Evolutionary conservation across 2,113 vertebrate genomes (phyloP).

Genomic region (Thalassoma bifasciatum): DNA sequence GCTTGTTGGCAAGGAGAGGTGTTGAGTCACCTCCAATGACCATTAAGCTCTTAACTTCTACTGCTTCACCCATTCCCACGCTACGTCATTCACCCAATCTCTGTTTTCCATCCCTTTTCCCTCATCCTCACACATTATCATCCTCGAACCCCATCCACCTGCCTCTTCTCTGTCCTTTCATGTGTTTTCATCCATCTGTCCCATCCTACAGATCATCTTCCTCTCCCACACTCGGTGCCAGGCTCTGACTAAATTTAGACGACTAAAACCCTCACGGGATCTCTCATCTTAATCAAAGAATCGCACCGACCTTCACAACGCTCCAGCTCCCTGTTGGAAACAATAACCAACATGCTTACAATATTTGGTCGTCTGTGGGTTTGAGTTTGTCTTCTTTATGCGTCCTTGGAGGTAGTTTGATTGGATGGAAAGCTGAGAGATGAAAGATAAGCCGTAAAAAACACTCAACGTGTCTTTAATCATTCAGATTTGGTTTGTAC

Average conservation of each 20-base stretch:
- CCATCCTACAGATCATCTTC: constrained; percentile 23
- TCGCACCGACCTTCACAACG: constrained; percentile 47
- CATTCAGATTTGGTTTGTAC: constrained; percentile 14
- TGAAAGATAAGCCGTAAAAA: constrained; percentile 2
- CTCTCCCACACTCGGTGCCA: constrained; percentile 27
- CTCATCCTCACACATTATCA: constrained; percentile 4
- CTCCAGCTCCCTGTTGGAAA: constrained; percentile 42
- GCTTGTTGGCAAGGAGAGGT: constrained; percentile 42
- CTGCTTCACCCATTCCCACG: constrained; percentile 14
- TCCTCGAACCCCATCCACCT: constrained; percentile 2
- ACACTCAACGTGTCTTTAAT: neutral
- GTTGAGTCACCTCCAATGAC: constrained; percentile 46
- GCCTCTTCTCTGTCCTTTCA: neutral
- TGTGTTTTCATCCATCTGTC: constrained; percentile 38
- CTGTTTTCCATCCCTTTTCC: neutral
- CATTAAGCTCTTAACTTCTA: constrained; percentile 37
- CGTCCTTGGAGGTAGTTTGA: constrained; percentile 44
- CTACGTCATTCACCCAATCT: neutral
- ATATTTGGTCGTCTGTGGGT: constrained; percentile 57
- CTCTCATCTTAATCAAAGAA: constrained; percentile 56
- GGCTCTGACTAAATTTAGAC: constrained; percentile 55
- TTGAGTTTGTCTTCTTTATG: constrained; percentile 32
- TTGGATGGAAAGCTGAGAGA: constrained; percentile 17
- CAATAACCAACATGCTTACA: constrained; percentile 16
- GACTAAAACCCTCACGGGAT: constrained; percentile 43